Evolutionary conservation across 2,113 vertebrate species (phyloP), one percentile per base, ranked within the genome.

Genomic region (Poeciliopsis prolifica): DNA sequence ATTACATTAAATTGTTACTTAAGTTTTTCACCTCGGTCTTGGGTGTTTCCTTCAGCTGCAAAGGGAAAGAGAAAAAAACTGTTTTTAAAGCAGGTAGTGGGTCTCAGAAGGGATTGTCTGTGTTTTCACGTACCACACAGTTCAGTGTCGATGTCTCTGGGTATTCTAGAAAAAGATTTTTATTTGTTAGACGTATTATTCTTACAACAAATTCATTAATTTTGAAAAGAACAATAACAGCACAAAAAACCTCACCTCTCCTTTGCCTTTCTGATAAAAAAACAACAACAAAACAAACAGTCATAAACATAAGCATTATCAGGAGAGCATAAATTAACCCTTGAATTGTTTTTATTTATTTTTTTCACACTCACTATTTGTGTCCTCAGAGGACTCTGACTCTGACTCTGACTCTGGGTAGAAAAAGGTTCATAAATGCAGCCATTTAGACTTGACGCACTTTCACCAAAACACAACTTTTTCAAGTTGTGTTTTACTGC

Each of bases 371-470:
- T 87, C 75, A 89, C 90, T 87, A 0, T 84, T 76, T 54, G 62
- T 42, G 5, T 88, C 88, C 80, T 93, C 89, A 24, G 80, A 84
- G 65, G 90, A 93, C 24, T 79, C 81, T 15, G 81, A 89, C 70
- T 81, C 58, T 24, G 73, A 66, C 3, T 87, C 88, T 92, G 83
- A 37, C 35, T 37, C 35, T 60, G 26, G 7, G 2, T 58, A 26
- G 24, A 19, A 24, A 68, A 28, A 80, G 13, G 26, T 44, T 78
- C 42, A 31, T 5, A 71, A 12, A 24, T 28, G 58, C 30, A 65
- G 61, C 3, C 2, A 62, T 63, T 74, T 26, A 68, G 31, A 61
- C 31, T 33, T 42, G 4, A 54, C 37, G 67, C 74, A 14, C 51
- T 29, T 8, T 42, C 13, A 24, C 37, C 4, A 1, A n/a, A n/a